Evolutionary conservation across 2,888 invertebrate genomes (phyloP).

Genomic region (Epinotia demarniana): DNA sequence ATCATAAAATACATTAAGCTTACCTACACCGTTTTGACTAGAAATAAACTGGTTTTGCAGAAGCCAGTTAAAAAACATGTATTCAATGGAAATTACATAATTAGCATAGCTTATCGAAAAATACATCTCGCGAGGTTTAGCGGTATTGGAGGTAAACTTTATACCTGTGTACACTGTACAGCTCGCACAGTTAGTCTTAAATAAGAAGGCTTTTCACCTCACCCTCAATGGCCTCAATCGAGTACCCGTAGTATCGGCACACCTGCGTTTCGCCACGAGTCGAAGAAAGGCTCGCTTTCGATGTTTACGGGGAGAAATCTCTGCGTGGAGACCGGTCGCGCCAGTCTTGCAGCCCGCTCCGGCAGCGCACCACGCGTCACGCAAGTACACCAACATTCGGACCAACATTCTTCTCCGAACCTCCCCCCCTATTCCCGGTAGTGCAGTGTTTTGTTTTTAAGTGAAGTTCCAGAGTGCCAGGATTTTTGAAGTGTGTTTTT

Average conservation of each 20-base stretch:
- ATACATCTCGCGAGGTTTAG: too few relatives aligned
- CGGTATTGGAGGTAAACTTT: neutral
- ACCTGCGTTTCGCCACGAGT: conserved; percentile 71
- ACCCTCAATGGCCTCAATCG: conserved; percentile 45
- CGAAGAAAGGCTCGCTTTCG: conserved; percentile 83
- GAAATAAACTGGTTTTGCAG: too few relatives aligned
- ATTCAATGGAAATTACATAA: too few relatives aligned
- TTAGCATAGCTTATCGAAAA: too few relatives aligned
- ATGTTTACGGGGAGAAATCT: conserved; percentile 84
- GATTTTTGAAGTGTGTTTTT: conserved; percentile 33
- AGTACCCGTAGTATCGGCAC: conserved; percentile 61
- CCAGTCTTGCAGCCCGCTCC: conserved; percentile 66
- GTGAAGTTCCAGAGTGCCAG: conserved; percentile 25
- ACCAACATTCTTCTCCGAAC: conserved; percentile 19
- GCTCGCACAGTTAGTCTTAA: neutral
- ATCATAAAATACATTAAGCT: too few relatives aligned
- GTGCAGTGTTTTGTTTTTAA: conserved; percentile 35
- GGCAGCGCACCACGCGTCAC: conserved; percentile 53
- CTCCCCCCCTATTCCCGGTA: conserved; percentile 23
- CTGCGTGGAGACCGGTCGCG: conserved; percentile 66
- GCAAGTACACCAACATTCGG: conserved; percentile 8
- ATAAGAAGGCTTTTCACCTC: neutral
- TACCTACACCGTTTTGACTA: too few relatives aligned
- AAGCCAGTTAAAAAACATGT: too few relatives aligned
- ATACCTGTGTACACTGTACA: neutral